Evolutionary conservation across 92 coral and sea anemone species (phyloP).

Genomic region (Palythoa grandiflora): DNA sequence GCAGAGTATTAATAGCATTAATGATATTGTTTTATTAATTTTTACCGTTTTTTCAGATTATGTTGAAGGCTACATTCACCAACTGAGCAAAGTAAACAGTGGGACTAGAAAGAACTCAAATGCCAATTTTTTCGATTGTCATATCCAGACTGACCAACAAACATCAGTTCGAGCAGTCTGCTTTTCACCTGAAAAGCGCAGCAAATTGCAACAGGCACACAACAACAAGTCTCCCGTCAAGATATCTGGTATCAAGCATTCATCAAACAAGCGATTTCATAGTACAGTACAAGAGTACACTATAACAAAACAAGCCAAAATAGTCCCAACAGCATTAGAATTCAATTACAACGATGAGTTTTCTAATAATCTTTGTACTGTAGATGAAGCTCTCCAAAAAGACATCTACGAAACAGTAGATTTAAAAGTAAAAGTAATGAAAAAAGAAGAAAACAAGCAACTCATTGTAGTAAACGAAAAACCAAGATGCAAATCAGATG

Average conservation of each 20-base stretch:
- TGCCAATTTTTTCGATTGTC: conserved; percentile 45
- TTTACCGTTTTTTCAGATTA: conserved; percentile 25
- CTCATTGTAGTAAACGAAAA: conserved; percentile 27
- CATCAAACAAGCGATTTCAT: conserved; percentile 42
- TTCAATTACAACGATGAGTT: conserved; percentile 45
- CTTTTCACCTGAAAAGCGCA: conserved; percentile 47
- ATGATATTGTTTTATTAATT: conserved; percentile 7
- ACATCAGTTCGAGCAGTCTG: conserved; percentile 51
- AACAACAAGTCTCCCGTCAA: conserved; percentile 12
- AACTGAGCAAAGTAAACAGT: conserved; percentile 51
- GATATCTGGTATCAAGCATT: conserved; percentile 47
- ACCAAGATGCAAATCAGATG: too few relatives aligned
- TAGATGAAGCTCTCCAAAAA: conserved; percentile 40
- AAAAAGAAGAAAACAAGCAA: conserved; percentile 40
- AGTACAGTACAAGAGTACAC: conserved; percentile 44
- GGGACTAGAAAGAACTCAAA: conserved; percentile 47
- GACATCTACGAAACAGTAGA: conserved; percentile 45
- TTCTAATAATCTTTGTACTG: conserved; percentile 54
- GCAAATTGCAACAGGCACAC: conserved; percentile 37
- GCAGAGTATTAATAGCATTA: neutral
- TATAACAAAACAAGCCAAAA: conserved; percentile 49
- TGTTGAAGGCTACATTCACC: conserved; percentile 48
- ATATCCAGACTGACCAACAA: conserved; percentile 47
- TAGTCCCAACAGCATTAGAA: conserved; percentile 41
- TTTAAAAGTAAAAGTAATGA: conserved; percentile 30